These are phyloP conservation scores for Poeciliopsis gracilis DNA, from an alignment of 2,797 vertebrate genomes.

Conservation along the genomic window DNA sequence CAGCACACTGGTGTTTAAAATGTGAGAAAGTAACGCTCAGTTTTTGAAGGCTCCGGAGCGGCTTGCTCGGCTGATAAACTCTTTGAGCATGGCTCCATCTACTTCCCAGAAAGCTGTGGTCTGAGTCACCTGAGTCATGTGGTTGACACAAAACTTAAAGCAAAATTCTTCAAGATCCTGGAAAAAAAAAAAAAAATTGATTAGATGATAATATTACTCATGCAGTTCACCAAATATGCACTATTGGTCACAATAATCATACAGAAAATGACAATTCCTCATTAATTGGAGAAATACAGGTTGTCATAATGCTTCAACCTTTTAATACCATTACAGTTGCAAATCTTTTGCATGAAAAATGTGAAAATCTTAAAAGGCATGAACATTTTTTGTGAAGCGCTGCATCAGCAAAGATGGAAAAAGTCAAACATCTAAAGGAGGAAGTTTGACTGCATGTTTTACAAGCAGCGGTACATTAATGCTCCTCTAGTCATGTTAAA, in stretches of 20 bases:
- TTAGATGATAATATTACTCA: not conserved
- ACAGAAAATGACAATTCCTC: not conserved
- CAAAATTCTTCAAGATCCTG: slow-evolving; percentile 98
- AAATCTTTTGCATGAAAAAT: not conserved
- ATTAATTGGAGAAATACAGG: not conserved
- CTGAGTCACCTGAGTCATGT: slow-evolving; percentile 96
- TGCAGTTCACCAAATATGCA: not conserved
- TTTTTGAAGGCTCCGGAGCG: slow-evolving; percentile 96
- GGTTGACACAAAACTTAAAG: slow-evolving; percentile 96
- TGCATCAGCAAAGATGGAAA: not conserved
- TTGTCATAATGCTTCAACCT: not conserved
- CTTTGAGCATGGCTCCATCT: slow-evolving; percentile 92
- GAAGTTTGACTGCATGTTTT: too few relatives aligned
- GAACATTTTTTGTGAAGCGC: not conserved
- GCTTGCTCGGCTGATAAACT: slow-evolving; percentile 94
- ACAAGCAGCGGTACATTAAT: too few relatives aligned
- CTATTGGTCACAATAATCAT: slow-evolving; percentile 14
- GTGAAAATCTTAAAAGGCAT: not conserved
- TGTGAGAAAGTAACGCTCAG: slow-evolving; percentile 70
- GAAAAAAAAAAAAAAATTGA: not conserved
- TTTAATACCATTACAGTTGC: not conserved
- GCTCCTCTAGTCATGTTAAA: not conserved
- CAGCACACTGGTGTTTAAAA: not conserved
- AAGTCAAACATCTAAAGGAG: not conserved
- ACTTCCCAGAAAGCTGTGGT: slow-evolving; percentile 93